These are phyloP conservation scores for Asobara japonica DNA, from an alignment of 1,140 invertebrate genomes.

Conservation along the genomic window DNA sequence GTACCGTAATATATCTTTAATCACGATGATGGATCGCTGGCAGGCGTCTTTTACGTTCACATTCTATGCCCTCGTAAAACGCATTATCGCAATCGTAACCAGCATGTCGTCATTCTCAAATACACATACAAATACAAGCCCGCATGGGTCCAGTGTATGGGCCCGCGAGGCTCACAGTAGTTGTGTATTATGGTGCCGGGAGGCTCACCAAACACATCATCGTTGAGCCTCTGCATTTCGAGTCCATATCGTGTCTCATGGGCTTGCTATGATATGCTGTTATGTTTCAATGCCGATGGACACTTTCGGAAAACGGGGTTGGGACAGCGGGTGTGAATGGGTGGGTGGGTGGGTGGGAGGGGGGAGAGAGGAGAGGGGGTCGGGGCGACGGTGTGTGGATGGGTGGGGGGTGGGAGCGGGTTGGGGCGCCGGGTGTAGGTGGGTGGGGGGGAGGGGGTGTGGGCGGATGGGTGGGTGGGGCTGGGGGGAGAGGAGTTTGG, in stretches of 20 bases:
- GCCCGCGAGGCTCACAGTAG: neutral
- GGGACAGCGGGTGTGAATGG: no score
- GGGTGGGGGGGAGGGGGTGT: no score
- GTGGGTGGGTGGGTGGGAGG: no score
- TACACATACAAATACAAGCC: conserved; percentile 33
- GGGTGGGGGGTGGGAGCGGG: neutral
- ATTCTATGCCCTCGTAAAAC: conserved; percentile 45
- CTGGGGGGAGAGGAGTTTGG: no score
- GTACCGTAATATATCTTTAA: conserved; percentile 25
- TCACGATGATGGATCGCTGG: conserved; percentile 20
- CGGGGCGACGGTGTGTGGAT: no score
- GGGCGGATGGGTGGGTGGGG: no score
- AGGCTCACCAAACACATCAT: neutral
- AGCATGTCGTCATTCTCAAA: conserved; percentile 42
- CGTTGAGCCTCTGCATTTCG: neutral
- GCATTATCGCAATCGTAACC: conserved; percentile 48
- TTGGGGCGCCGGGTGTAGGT: neutral
- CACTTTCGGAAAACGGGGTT: neutral
- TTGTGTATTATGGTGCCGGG: conserved; percentile 13
- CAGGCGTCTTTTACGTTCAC: conserved; percentile 23
- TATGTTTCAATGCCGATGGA: neutral
- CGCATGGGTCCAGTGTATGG: conserved; percentile 20
- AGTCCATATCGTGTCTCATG: conserved; percentile 12
- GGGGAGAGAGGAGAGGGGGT: no score
- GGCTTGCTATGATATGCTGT: neutral